Evolutionary conservation across 64 coral and sea anemone species (phyloP), one percentile per base, ranked within the genome.

Genomic region (Hydrozoanthus tunicans): DNA sequence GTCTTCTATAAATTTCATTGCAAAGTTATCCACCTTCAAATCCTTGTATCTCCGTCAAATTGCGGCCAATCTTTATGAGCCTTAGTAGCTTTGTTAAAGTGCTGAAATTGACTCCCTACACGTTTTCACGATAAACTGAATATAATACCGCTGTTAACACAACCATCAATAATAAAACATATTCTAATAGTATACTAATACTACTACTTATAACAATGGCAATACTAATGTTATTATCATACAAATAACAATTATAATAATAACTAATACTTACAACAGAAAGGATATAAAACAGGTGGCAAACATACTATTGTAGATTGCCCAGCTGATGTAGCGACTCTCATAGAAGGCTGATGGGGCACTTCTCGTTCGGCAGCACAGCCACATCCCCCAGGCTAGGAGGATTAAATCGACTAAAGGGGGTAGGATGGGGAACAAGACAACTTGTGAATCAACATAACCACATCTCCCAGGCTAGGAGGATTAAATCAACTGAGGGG

Each of bases 251-350:
- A 20, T 20, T 20, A 20, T 20, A 11, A 55, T 56, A 13, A 15
- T 11, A 23, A 24, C 3, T 24, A 58, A 60, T n/a, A 89, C 73
- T 86, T 27, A 98, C 94, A 94, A 80, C n/a, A 99, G 86, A 13
- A 99, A 68, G 17, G 83, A 92, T 68, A 94, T 92, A 56, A 99
- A 93, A 79, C 90, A 86, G 15, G 91, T 96, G 70, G 92, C 81
- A 81, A 99, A 99, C 78, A 96, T 95, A 43, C 92, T 91, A 65
- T 99, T 99, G 65, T 99, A 99, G 65, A 99, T 95, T 15, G 94
- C 94, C 97, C 94, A 99, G 67, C 82, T 91, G 56, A 93, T 94
- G 80, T 95, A 99, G 11, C 92, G 90, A 59, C 91, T 96, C 86
- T 99, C 97, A 32, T 90, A 92, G 89, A 94, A 99, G 14, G 94